Conservation (phyloP, 1,140 invertebrate genomes). For the Neelides sp. region DNA sequence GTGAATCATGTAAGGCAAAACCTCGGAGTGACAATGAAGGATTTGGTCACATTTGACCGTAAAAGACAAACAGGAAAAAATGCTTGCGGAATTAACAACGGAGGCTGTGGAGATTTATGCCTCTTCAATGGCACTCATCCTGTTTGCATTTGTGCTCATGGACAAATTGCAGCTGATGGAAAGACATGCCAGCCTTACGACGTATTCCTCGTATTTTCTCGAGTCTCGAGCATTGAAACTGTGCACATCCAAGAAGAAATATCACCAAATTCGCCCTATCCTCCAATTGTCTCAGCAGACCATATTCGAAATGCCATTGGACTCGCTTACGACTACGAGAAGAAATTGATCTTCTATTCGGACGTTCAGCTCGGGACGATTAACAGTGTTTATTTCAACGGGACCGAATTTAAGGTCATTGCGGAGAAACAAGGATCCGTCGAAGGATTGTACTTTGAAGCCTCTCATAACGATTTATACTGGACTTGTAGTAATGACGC, state of each 20-base stretch:
- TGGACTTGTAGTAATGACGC: constrained; percentile 75
- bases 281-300: constrained; percentile 53
- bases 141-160: constrained; percentile 61
- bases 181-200: constrained; percentile 54
- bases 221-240: constrained; percentile 58
- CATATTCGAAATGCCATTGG: constrained; percentile 72
- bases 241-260: constrained; percentile 56
- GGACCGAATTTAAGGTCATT: constrained; percentile 52
- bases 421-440: constrained; percentile 39
- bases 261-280: constrained; percentile 60
- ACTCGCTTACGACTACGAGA: constrained; percentile 61
- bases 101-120: constrained; percentile 65
- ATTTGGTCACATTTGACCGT: constrained; percentile 43
- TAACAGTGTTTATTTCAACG: constrained; percentile 70
- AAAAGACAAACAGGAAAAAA: constrained; percentile 47
- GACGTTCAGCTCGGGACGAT: constrained; percentile 75
- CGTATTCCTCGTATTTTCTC: constrained; percentile 61
- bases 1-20: constrained; percentile 44
- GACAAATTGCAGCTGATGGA: constrained; percentile 48
- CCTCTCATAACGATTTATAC: constrained; percentile 35
- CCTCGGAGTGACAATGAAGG: constrained; percentile 55
- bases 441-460: constrained; percentile 31
- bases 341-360: constrained; percentile 62
- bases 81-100: constrained; percentile 56
- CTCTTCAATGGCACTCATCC: constrained; percentile 54